Evolutionary conservation across 2,797 vertebrate species (phyloP).

Genomic region (Hoplostethus mediterraneus): DNA sequence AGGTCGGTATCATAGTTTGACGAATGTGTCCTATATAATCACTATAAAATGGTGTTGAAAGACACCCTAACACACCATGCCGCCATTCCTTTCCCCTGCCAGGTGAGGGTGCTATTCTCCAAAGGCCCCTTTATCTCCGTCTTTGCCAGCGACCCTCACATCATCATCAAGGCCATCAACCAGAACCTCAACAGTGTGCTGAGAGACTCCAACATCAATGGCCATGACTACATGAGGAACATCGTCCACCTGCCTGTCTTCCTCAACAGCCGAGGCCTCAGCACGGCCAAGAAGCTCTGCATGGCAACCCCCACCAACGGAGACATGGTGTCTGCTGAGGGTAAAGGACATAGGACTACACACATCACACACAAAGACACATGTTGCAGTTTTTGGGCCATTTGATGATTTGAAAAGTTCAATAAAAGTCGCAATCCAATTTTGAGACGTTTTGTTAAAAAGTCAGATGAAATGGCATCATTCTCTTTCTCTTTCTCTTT

Average conservation of each 20-base stretch:
- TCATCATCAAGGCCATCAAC: conserved; percentile 99
- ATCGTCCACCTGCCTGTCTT: conserved; percentile 98
- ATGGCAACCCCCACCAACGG: conserved; percentile 88
- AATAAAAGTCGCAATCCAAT: not conserved
- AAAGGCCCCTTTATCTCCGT: conserved; percentile 99
- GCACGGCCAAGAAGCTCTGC: conserved; percentile 90
- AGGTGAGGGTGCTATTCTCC: conserved; percentile 97
- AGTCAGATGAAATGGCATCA: not conserved
- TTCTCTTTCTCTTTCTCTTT: not conserved
- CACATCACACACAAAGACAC: not conserved
- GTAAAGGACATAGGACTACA: conserved; percentile 66
- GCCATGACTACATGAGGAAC: conserved; percentile 98
- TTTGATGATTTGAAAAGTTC: not conserved
- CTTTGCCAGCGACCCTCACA: conserved; percentile 98
- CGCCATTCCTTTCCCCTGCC: conserved; percentile 25
- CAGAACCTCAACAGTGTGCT: conserved; percentile 98
- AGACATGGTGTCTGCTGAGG: conserved; percentile 88
- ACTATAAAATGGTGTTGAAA: not conserved
- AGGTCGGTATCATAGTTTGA: not conserved
- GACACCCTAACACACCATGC: too few species aligned
- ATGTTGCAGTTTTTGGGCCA: not conserved
- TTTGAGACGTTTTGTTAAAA: not conserved
- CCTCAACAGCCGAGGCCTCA: conserved; percentile 94
- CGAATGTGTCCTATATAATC: not conserved
- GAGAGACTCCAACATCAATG: conserved; percentile 98